These are phyloP conservation scores for Apamea crenata DNA, from an alignment of 2,888 invertebrate genomes.

Conservation along the genomic window DNA sequence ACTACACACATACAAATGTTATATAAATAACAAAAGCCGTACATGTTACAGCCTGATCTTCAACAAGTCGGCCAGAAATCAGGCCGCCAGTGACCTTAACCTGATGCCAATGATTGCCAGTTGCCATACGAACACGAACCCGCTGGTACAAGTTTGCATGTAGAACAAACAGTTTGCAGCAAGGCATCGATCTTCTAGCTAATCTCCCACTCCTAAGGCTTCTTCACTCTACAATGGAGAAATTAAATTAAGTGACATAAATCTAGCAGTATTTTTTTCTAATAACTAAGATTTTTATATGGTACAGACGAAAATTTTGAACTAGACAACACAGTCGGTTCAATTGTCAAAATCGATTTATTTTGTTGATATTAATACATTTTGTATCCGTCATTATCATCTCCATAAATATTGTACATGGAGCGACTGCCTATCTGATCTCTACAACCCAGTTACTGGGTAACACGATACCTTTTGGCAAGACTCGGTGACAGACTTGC, in stretches of 20 bases:
- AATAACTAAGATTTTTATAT: background rate
- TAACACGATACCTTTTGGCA: background rate
- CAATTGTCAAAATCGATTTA: background rate
- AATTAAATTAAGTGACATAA: conserved; percentile 54
- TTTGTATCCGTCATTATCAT: background rate
- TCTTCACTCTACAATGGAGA: conserved; percentile 58
- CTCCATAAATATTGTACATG: background rate
- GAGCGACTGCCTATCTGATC: background rate
- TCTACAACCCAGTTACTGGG: no score
- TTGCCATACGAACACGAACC: conserved; percentile 34
- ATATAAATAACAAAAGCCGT: conserved; percentile 49
- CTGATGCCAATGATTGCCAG: conserved; percentile 40
- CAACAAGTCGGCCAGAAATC: conserved; percentile 35
- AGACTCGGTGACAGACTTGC: background rate
- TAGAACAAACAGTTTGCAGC: conserved; percentile 52
- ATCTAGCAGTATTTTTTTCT: conserved; percentile 2
- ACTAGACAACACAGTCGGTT: background rate
- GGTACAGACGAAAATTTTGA: background rate
- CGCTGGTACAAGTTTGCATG: conserved; percentile 48
- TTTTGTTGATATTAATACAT: background rate
- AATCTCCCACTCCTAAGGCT: conserved; percentile 69
- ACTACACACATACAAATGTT: background rate
- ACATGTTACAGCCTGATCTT: conserved; percentile 48
- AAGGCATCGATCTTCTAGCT: conserved; percentile 65
- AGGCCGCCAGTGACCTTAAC: conserved; percentile 47